Percentiles rank a stretch among this genome's conserved stretches.
Conservation (phyloP, 2,113 vertebrate species). For the Elephantulus edwardii region DNA sequence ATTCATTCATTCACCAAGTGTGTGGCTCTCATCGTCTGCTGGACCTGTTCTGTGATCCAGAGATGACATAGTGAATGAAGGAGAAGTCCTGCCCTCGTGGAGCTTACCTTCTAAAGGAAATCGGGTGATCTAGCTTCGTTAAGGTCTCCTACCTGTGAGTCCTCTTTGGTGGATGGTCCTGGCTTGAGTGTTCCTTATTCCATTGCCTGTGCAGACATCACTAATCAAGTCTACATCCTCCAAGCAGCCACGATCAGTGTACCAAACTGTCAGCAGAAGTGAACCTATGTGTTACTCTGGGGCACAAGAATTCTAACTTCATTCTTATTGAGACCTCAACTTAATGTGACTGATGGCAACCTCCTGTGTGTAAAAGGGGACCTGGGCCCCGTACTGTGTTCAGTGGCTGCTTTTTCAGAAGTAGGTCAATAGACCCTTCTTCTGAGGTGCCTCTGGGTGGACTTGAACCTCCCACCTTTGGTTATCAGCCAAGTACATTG, state of each 20-base stretch:
- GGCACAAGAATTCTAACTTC: constrained; percentile 7
- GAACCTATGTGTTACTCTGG: not conserved
- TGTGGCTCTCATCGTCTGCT: not conserved
- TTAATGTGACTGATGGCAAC: too few species aligned
- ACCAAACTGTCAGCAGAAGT: not conserved
- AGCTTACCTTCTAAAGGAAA: not conserved
- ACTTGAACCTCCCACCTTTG: not conserved
- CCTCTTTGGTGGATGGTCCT: not conserved
- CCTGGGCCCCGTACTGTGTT: too few species aligned
- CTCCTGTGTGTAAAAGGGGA: too few species aligned
- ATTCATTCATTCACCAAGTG: not conserved
- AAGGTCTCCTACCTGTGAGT: not conserved
- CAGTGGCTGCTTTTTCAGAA: too few species aligned
- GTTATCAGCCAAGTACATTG: not conserved
- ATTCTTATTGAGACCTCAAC: not conserved
- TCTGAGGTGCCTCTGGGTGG: not conserved
- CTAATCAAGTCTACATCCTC: not conserved
- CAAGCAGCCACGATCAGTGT: not conserved
- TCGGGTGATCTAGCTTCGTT: not conserved
- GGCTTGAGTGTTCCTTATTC: too few species aligned
- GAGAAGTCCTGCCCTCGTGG: not conserved
- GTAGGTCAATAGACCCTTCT: too few species aligned
- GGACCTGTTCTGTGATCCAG: not conserved
- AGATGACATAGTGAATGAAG: not conserved
- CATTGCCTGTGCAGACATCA: not conserved